Evolutionary conservation across 2,888 invertebrate species (phyloP).

Genomic region (Cactoblastis cactorum): DNA sequence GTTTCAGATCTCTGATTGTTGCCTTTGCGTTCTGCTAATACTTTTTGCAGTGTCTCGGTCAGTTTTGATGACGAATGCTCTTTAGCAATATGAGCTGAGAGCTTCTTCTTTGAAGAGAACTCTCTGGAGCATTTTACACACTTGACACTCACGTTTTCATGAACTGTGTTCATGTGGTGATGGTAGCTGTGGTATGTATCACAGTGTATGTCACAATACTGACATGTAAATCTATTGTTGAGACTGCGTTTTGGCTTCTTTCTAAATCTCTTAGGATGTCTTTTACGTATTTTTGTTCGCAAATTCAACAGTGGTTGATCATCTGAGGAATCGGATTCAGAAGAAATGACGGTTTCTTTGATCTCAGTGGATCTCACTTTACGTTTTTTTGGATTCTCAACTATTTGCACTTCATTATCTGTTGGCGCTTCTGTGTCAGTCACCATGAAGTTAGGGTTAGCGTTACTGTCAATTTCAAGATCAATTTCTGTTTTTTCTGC

Average conservation of each 20-base stretch:
- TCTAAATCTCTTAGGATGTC: neutral
- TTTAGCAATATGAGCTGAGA: slow-evolving; percentile 41
- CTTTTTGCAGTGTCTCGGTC: slow-evolving; percentile 55
- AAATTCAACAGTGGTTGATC: slow-evolving; percentile 40
- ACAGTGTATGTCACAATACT: slow-evolving; percentile 55
- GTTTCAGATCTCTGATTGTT: neutral
- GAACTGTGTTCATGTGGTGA: slow-evolving; percentile 56
- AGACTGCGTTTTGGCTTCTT: slow-evolving; percentile 11
- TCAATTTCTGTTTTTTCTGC: neutral
- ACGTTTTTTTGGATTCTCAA: slow-evolving; percentile 21
- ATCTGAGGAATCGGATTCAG: slow-evolving; percentile 39
- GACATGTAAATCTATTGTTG: slow-evolving; percentile 43
- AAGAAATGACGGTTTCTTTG: neutral
- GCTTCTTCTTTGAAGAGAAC: slow-evolving; percentile 40
- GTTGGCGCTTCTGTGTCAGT: slow-evolving; percentile 35
- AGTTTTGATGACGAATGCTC: slow-evolving; percentile 51
- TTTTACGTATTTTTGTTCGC: slow-evolving; percentile 23
- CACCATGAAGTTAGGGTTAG: slow-evolving; percentile 18
- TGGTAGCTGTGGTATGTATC: slow-evolving; percentile 62
- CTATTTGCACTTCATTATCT: slow-evolving; percentile 22
- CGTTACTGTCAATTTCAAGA: neutral
- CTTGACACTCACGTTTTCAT: slow-evolving; percentile 37
- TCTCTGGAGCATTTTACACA: slow-evolving; percentile 54
- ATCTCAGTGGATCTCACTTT: slow-evolving; percentile 22
- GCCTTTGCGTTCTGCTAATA: slow-evolving; percentile 49